These are phyloP conservation scores for Desmophyllum pertusum DNA, from an alignment of 92 coral and sea anemone species.

Conservation along the genomic window DNA sequence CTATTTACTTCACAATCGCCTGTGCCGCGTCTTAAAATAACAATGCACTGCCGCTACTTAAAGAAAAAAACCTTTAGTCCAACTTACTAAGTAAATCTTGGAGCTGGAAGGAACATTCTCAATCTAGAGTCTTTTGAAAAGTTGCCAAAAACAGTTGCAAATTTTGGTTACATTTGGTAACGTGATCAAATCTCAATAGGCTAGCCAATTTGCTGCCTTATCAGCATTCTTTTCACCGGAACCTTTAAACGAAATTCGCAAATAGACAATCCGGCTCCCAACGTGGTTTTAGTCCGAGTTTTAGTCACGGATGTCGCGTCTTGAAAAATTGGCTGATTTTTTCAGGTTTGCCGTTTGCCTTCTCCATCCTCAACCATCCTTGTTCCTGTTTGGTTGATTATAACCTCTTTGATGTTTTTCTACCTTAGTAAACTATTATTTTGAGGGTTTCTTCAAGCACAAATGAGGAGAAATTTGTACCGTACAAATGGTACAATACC, in stretches of 20 bases:
- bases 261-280: background rate
- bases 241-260: background rate
- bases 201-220: background rate
- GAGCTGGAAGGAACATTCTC: background rate
- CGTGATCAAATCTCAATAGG: background rate
- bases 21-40: background rate
- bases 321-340: too few relatives aligned
- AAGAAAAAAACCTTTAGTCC: background rate
- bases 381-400: too few relatives aligned
- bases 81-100: background rate
- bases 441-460: too few relatives aligned
- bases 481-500: background rate
- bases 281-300: background rate
- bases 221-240: too few relatives aligned
- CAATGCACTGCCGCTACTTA: background rate
- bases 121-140: background rate
- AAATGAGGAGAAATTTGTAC: background rate
- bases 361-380: too few relatives aligned
- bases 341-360: too few relatives aligned
- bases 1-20: background rate
- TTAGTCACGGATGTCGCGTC: too few relatives aligned
- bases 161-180: background rate
- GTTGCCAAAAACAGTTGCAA: background rate
- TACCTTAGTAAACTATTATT: too few relatives aligned
- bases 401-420: too few relatives aligned